Evolutionary conservation across 2,113 vertebrate species (phyloP), one percentile per base, ranked within the genome.

Genomic region (Tympanuchus pallidicinctus): DNA sequence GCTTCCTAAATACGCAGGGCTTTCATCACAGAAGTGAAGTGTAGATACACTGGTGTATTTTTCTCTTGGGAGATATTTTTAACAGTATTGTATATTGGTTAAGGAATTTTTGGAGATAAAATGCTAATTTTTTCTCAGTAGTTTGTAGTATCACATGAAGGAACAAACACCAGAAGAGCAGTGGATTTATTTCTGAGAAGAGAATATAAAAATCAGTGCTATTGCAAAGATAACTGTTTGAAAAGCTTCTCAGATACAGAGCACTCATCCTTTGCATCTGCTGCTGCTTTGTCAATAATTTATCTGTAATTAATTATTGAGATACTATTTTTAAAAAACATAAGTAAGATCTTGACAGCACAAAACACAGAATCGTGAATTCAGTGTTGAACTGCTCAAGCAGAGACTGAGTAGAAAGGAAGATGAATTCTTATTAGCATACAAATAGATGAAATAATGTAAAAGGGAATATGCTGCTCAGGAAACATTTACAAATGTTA

Each of bases 271-370:
- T 93, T 93, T 80, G 77, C 77, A 82, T 76, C 48, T 91, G 56
- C 56, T 84, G 54, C 63, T 89, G 25, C 64, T 88, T 85, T 89
- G 42, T 95, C 89, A 95, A 94, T 94, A 94, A 96, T 96, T 95
- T 82, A 96, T 91, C 60, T 86, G 24, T 56, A 91, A 94, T 94
- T 86, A 94, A 95, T 91, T 95, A 95, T 94, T 89, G 60, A 95
- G 71, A 82, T 67, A 80, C 5, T 8, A 3, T 61, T 71, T 59
- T 59, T 2, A 10, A 42, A 93, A 1, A 38, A 93, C 65, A 59
- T 54, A 73, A 92, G 84, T 87, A 87, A 91, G 92, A 80, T 56
- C 71, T 82, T 85, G 52, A 81, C 48, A 79, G 81, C n/a, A 78
- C 48, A 72, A 92, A 86, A 81, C 15, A 65, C 28, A 65, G 59